phyloP scores from a whole-genome alignment of 2,797 vertebrate species.

The Aldrovandia affinis region DNA sequence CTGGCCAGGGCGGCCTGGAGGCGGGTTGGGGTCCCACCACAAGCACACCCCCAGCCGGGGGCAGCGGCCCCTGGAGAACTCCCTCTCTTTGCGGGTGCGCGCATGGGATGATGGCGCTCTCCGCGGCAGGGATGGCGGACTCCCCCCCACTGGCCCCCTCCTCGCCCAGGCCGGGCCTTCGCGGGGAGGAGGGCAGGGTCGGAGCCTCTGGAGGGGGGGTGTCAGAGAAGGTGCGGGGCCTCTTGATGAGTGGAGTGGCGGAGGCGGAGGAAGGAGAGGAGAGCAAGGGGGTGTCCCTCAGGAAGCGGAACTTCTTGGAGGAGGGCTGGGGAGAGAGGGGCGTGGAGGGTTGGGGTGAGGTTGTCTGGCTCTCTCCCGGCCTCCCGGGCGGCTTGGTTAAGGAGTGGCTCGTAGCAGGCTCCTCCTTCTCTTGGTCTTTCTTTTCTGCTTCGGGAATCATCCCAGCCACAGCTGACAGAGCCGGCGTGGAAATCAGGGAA shows the following conservation, averaged over 20 bases:
- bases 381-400: conserved; percentile 32
- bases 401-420: conserved; percentile 33
- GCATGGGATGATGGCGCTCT: background rate
- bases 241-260: conserved; percentile 64
- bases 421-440: conserved; percentile 49
- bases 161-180: conserved; percentile 30
- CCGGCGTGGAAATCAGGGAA: conserved; percentile 50
- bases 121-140: conserved; percentile 4
- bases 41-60: conserved; percentile 28
- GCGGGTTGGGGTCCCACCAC: conserved; percentile 3
- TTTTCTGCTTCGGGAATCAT: conserved; percentile 55
- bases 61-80: background rate
- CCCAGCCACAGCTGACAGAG: conserved; percentile 56
- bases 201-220: conserved; percentile 52
- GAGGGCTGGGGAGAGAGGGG: conserved; percentile 63
- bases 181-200: conserved; percentile 34
- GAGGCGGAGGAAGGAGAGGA: conserved; percentile 57
- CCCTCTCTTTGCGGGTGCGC: background rate
- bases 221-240: conserved; percentile 72
- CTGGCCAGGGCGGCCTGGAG: conserved; percentile 23
- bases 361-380: conserved; percentile 40
- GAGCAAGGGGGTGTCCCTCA: conserved; percentile 63
- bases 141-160: conserved; percentile 41
- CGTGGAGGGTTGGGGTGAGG: conserved; percentile 39
- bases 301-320: conserved; percentile 72